These are phyloP conservation scores for Oncorhynchus gorbuscha DNA, from an alignment of 2,113 vertebrate species.

Conservation along the genomic window DNA sequence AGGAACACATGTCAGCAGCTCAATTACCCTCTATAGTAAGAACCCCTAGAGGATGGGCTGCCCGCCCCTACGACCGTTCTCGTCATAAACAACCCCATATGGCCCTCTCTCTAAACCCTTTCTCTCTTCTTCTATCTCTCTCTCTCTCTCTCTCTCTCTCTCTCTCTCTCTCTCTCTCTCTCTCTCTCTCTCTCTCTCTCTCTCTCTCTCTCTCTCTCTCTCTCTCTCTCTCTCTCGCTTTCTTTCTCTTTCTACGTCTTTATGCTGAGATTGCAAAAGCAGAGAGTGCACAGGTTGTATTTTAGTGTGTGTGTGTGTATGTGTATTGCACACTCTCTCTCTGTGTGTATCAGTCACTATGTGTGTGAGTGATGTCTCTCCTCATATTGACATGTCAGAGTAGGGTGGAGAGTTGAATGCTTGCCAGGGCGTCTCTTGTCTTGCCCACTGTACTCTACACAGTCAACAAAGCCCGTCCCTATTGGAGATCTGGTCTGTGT, in stretches of 20 bases:
- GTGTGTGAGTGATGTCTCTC: slow-evolving; percentile 26
- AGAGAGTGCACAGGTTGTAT: background rate
- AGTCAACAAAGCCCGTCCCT: slow-evolving; percentile 60
- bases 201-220: slow-evolving; percentile 22
- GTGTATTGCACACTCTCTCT: too few species aligned
- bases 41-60: slow-evolving; percentile 89
- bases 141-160: too few species aligned
- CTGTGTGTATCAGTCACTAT: too few species aligned
- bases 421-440: slow-evolving; percentile 40
- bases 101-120: slow-evolving; percentile 63
- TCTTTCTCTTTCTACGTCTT: slow-evolving; percentile 12
- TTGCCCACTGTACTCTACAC: slow-evolving; percentile 21
- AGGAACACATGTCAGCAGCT: slow-evolving; percentile 99
- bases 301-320: background rate
- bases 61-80: slow-evolving; percentile 78
- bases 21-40: slow-evolving; percentile 99
- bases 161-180: slow-evolving; percentile 9
- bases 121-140: slow-evolving; percentile 12
- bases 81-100: slow-evolving; percentile 89
- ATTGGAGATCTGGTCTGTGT: slow-evolving; percentile 42
- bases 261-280: background rate
- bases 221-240: slow-evolving; percentile 9
- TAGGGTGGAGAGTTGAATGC: background rate
- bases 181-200: slow-evolving; percentile 29
- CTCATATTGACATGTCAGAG: slow-evolving; percentile 54